A percentile compares a stretch with the other conserved stretches of the same genome.
Evolutionary conservation across 2,113 vertebrate species (phyloP).

Genomic region (Ranitomeya imitator): DNA sequence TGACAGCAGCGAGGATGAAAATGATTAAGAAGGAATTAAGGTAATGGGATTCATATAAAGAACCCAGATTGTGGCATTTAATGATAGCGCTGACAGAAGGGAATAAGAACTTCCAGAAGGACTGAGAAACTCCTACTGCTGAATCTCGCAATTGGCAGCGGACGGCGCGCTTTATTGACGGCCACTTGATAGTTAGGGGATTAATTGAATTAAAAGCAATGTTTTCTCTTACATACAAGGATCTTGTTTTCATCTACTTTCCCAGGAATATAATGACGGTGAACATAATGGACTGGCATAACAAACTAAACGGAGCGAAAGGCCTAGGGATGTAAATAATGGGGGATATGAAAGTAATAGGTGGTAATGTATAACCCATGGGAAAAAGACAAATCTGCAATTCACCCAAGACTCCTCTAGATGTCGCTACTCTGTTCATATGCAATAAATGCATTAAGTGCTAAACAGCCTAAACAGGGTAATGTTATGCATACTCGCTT

Average conservation of each 20-base stretch:
- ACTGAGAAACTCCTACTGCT: background rate
- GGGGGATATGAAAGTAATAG: slow-evolving; percentile 19
- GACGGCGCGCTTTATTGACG: background rate
- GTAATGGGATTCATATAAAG: slow-evolving; percentile 21
- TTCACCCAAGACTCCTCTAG: background rate
- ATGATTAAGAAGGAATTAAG: slow-evolving; percentile 20
- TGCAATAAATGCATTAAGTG: no score
- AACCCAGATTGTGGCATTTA: background rate
- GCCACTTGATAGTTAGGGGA: background rate
- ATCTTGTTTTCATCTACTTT: background rate
- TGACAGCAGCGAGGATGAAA: background rate
- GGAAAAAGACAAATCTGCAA: background rate
- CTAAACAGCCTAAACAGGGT: no score
- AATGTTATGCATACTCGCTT: no score
- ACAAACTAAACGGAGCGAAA: background rate
- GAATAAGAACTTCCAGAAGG: background rate
- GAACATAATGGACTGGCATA: background rate
- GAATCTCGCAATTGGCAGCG: background rate
- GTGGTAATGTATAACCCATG: background rate
- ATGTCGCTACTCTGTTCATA: background rate
- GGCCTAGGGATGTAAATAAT: background rate
- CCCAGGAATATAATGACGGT: slow-evolving; percentile 29
- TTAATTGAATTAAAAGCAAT: background rate
- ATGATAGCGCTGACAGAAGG: background rate
- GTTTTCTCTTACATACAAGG: background rate